phyloP scores from a whole-genome alignment of 2,888 invertebrate genomes.

The Stenichneumon culpator region DNA sequence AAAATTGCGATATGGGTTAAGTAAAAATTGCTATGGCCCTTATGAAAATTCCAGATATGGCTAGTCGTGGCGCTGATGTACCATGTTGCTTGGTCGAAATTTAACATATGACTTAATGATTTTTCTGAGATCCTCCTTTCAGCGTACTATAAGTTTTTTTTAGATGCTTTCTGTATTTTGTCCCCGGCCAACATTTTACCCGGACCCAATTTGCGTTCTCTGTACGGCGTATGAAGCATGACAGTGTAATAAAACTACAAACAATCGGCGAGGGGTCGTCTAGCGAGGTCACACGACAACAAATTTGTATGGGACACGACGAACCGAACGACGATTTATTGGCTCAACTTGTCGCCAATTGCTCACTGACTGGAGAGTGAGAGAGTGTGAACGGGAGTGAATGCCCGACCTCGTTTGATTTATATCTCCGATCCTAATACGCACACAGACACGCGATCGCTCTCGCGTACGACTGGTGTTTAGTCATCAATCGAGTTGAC shows the following conservation, averaged over 20 bases:
- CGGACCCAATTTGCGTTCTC: background rate
- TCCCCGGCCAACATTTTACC: background rate
- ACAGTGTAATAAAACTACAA: conserved; percentile 36
- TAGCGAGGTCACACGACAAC: conserved; percentile 59
- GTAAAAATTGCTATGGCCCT: no score
- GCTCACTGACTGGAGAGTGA: conserved; percentile 66
- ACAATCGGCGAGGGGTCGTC: conserved; percentile 31
- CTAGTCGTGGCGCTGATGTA: no score
- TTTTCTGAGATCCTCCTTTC: no score
- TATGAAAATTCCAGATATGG: no score
- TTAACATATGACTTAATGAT: no score
- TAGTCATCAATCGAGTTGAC: conserved; percentile 64
- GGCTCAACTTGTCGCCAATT: conserved; percentile 77
- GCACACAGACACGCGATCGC: conserved; percentile 35
- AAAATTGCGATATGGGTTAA: no score
- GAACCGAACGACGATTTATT: conserved; percentile 74
- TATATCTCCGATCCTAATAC: conserved; percentile 65
- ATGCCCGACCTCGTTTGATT: conserved; percentile 66
- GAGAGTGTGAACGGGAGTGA: conserved; percentile 59
- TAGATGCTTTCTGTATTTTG: no score
- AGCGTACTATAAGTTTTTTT: no score
- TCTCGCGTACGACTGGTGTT: conserved; percentile 46
- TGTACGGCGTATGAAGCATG: no score
- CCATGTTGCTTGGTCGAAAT: no score
- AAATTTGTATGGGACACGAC: conserved; percentile 68